Evolutionary conservation across 2,113 vertebrate species (phyloP).

Genomic region (Lates calcarifer): DNA sequence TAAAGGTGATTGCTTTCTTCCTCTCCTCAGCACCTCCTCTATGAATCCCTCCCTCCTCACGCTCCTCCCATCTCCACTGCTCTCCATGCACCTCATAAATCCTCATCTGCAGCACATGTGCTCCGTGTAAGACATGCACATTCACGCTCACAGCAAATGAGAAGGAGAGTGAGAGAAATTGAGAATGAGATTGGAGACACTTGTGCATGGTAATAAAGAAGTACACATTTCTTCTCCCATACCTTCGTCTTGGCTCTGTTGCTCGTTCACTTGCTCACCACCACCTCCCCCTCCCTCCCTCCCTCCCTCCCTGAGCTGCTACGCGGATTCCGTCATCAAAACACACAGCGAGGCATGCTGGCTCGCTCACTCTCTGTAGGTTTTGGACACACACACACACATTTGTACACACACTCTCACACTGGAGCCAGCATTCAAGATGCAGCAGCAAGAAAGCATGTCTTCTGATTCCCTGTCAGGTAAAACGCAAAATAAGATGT

Average conservation of each 20-base stretch:
- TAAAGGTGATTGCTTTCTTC: conserved; percentile 74
- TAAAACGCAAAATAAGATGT: conserved; percentile 64
- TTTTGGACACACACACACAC: conserved; percentile 45
- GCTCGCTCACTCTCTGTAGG: conserved; percentile 51
- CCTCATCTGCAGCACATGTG: conserved; percentile 65
- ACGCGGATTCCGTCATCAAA: conserved; percentile 65
- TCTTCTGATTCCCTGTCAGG: conserved; percentile 76
- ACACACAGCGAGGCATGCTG: conserved; percentile 68
- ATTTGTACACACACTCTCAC: conserved; percentile 38
- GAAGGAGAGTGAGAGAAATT: conserved; percentile 35
- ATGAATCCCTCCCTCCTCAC: conserved; percentile 16
- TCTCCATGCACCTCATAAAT: conserved; percentile 58
- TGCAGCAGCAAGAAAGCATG: conserved; percentile 77
- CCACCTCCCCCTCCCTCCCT: no score
- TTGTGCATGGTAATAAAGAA: conserved; percentile 40
- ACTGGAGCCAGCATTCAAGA: conserved; percentile 69
- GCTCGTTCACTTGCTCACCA: conserved; percentile 18
- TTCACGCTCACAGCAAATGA: background rate
- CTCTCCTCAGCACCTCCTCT: conserved; percentile 56
- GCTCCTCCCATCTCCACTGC: conserved; percentile 61
- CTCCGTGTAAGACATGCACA: conserved; percentile 22
- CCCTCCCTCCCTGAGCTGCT: conserved; percentile 53
- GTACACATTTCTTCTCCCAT: conserved; percentile 28
- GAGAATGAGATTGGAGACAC: conserved; percentile 51
- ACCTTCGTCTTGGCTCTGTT: conserved; percentile 46